Evolutionary conservation across 1,140 invertebrate genomes (phyloP), one percentile per base, ranked within the genome.

Genomic region (Papilio xuthus): DNA sequence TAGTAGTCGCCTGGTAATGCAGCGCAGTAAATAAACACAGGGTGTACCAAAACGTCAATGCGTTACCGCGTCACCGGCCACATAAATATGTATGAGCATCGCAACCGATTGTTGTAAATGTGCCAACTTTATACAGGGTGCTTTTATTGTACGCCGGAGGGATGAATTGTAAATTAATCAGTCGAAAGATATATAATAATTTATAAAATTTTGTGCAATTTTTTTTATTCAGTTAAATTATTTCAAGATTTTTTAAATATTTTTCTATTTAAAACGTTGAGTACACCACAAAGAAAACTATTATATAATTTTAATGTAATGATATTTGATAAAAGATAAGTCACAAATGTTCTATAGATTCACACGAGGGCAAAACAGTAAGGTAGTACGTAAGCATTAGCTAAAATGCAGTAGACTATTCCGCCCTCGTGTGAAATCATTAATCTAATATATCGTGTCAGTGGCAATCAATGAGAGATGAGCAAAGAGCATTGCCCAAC

Each of bases 11-110:
- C 72, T 77, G 32, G 75, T 47, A 70, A 67, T 83, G 78, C 53
- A 84, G 72, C 78, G 60, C 73, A 78, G 67, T 80, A 81, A 84
- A 78, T 87, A 86, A 84, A 88, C 81, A 89, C 79, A 81, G 78
- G 79, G 74, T 77, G 81, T 70, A 77, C 80, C 69, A 73, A 79
- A 80, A 77, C 81, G 82, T 50, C 47, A 50, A 6, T 50, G 15
- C 47, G 83, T 83, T 77, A 84, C 81, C 80, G 82, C 81, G 82
- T 85, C 83, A 83, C 80, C 81, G 82, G 82, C 86, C 76, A 80
- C 82, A 88, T 89, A 86, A 90, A 90, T 90, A 90, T 90, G 87
- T 88, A 90, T 90, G 86, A 90, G 83, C 78, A 63, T 79, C 80
- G 73, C 78, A 78, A 80, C 81, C 87, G 82, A 88, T 88, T 84